These are phyloP conservation scores for Phocides pigmalion DNA, from an alignment of 1,140 invertebrate genomes.

Conservation along the genomic window DNA sequence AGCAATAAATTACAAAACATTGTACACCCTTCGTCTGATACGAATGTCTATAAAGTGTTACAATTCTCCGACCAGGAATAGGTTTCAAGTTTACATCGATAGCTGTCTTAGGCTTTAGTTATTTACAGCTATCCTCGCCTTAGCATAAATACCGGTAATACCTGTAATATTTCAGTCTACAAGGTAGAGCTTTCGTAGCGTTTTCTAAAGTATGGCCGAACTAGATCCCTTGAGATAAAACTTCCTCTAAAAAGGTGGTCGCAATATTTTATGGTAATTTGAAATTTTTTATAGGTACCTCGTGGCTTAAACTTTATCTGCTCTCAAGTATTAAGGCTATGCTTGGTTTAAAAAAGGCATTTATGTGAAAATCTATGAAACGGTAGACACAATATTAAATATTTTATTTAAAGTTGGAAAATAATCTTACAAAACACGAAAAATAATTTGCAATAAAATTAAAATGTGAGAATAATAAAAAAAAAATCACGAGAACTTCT, in stretches of 20 bases:
- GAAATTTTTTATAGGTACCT: conserved; percentile 13
- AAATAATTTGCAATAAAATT: no score
- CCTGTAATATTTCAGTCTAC: conserved; percentile 29
- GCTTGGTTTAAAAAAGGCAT: not conserved
- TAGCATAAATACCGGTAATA: conserved; percentile 33
- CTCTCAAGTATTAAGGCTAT: not conserved
- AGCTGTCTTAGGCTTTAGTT: conserved; percentile 31
- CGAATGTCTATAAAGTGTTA: conserved; percentile 32
- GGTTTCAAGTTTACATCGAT: conserved; percentile 34
- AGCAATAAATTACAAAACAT: conserved; percentile 26
- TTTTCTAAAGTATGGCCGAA: conserved; percentile 25
- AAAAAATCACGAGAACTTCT: no score
- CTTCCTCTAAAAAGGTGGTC: conserved; percentile 20
- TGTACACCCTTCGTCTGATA: conserved; percentile 35
- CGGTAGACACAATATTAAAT: no score
- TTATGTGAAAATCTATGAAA: no score
- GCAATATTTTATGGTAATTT: conserved; percentile 20
- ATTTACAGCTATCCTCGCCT: conserved; percentile 29
- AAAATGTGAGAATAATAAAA: no score
- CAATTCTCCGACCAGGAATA: conserved; percentile 33
- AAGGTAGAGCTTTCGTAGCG: conserved; percentile 25
- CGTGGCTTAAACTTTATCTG: conserved; percentile 2
- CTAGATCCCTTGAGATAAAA: conserved; percentile 27
- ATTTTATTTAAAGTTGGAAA: no score
- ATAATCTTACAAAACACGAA: no score